A percentile compares a stretch with the other conserved stretches of the same genome.
Evolutionary conservation across 2,797 vertebrate genomes (phyloP).

Genomic region (Dermochelys coriacea): DNA sequence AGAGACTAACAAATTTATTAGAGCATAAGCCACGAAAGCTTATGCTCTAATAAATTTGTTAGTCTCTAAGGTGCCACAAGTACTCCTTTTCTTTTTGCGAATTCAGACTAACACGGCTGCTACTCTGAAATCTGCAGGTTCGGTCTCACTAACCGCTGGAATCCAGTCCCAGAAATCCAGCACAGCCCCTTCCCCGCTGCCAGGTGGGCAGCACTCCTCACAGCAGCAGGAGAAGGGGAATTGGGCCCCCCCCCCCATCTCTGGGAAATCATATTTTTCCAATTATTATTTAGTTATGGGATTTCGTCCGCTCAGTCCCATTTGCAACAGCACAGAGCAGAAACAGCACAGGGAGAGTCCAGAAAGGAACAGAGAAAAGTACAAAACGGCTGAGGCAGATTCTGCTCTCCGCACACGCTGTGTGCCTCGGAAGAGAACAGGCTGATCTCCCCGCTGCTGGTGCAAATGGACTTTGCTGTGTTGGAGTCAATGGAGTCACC

Average conservation of each 20-base stretch:
- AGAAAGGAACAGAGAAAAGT: background rate
- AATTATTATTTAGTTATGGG: background rate
- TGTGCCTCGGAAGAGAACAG: background rate
- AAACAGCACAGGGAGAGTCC: background rate
- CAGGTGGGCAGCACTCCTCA: background rate
- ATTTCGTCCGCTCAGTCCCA: background rate
- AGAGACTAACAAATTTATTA: no score
- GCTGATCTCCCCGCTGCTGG: background rate
- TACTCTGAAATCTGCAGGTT: background rate
- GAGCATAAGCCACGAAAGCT: no score
- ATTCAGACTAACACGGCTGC: no score
- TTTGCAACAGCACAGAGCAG: background rate
- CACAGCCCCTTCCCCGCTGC: background rate
- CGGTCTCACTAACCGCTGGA: background rate
- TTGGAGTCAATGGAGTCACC: background rate
- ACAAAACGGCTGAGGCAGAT: background rate
- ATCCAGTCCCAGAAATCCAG: background rate
- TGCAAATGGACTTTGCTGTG: background rate
- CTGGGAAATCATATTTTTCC: background rate
- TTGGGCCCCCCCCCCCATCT: background rate
- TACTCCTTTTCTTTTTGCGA: no score
- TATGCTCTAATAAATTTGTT: no score
- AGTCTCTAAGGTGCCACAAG: no score
- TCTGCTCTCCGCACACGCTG: background rate
- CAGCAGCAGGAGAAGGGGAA: background rate